These are phyloP conservation scores for Hypotaenidia okinawae DNA, from an alignment of 2,797 vertebrate genomes.

Conservation along the genomic window DNA sequence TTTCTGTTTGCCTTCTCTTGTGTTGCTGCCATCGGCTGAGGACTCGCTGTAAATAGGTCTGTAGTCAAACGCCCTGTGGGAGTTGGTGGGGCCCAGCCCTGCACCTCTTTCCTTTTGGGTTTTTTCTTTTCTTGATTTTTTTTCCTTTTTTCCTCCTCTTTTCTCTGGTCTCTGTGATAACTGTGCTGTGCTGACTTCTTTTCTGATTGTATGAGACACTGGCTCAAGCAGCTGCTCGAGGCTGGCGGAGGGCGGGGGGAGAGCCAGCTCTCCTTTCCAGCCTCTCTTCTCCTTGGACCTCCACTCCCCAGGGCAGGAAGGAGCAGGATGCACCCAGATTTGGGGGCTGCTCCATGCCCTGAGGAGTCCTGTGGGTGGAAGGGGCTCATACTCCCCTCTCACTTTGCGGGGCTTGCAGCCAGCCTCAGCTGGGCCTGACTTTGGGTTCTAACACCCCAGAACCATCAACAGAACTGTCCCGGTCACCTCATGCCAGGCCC, in stretches of 20 bases:
- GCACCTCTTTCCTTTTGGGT: background rate
- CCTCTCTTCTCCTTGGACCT: background rate
- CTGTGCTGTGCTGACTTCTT: slow-evolving; percentile 71
- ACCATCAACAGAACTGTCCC: background rate
- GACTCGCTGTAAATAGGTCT: slow-evolving; percentile 68
- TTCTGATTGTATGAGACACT: slow-evolving; percentile 66
- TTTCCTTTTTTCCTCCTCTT: background rate
- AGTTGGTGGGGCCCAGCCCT: slow-evolving; percentile 31
- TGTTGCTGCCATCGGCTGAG: slow-evolving; percentile 9
- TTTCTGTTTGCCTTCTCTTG: slow-evolving; percentile 34
- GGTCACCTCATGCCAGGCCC: rapidly evolving
- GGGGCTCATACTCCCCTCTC: background rate
- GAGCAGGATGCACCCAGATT: background rate
- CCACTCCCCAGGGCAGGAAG: background rate
- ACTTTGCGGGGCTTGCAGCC: rapidly evolving
- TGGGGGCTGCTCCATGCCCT: background rate
- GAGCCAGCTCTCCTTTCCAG: background rate
- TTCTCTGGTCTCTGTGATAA: slow-evolving; percentile 67
- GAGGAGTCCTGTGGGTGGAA: background rate
- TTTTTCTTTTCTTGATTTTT: background rate
- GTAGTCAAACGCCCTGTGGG: slow-evolving; percentile 38
- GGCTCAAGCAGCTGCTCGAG: slow-evolving; percentile 50
- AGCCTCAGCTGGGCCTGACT: background rate
- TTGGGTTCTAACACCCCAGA: background rate
- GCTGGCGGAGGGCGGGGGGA: background rate